Conservation (phyloP, 2,113 vertebrate genomes). For the Pachycephala philippinensis region DNA sequence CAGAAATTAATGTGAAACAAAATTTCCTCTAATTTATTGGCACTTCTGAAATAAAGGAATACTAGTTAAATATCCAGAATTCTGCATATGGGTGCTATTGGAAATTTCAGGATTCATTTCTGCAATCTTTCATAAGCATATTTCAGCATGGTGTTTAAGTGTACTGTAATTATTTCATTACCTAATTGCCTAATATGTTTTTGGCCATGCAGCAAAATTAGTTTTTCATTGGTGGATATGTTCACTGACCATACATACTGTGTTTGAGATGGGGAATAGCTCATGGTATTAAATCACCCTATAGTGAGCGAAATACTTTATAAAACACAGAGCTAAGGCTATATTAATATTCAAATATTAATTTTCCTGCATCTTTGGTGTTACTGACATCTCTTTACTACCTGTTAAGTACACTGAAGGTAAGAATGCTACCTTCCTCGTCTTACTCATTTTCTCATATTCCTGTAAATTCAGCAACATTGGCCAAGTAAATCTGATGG, state of each 20-base stretch:
- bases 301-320: neutral
- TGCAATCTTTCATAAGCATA: neutral
- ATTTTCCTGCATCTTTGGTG: neutral
- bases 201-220: neutral
- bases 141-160: neutral
- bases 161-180: neutral
- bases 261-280: neutral
- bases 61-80: neutral
- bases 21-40: constrained; percentile 12
- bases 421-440: neutral
- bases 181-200: neutral
- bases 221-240: neutral
- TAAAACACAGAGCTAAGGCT: neutral
- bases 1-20: constrained; percentile 38
- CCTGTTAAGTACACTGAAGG: neutral
- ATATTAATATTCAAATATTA: neutral
- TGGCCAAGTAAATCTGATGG: neutral
- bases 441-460: neutral
- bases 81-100: neutral
- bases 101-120: neutral
- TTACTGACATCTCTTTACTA: neutral
- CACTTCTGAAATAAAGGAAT: neutral
- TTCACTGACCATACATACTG: neutral
- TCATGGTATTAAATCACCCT: neutral
- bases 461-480: neutral